Conservation (phyloP, 2,888 invertebrate genomes). For the Orchesella flavescens region DNA sequence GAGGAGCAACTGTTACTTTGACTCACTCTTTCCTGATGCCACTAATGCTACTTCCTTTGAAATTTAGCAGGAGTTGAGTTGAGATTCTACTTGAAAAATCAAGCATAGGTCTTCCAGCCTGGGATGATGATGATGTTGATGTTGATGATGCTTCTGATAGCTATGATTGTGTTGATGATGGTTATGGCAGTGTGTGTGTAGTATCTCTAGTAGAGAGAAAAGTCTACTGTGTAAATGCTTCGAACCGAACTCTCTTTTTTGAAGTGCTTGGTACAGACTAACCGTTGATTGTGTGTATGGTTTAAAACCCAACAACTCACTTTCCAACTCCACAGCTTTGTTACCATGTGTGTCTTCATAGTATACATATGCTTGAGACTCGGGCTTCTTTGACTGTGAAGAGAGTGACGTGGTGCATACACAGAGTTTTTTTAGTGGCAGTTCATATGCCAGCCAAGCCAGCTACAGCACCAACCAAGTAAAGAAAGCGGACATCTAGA, state of each 20-base stretch:
- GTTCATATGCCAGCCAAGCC: constrained; percentile 25
- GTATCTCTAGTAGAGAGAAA: too few species aligned
- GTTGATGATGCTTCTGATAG: constrained; percentile 11
- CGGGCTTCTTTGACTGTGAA: background rate
- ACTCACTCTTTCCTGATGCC: constrained; percentile 13
- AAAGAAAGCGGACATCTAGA: constrained; percentile 27
- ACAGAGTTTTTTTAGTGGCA: constrained; percentile 2
- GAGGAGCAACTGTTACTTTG: constrained; percentile 56
- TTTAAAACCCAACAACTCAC: background rate
- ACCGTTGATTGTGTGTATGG: too few species aligned
- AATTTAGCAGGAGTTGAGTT: background rate
- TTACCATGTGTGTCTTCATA: too few species aligned
- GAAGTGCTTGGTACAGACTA: too few species aligned
- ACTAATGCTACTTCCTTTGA: background rate
- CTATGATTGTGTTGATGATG: constrained; percentile 16
- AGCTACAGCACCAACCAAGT: background rate
- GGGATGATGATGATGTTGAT: constrained; percentile 10
- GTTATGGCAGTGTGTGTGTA: background rate
- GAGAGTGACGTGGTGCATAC: constrained; percentile 2
- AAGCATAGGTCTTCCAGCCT: background rate
- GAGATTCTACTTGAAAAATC: too few species aligned
- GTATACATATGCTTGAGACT: background rate
- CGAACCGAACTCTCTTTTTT: too few species aligned
- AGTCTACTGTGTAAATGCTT: too few species aligned
- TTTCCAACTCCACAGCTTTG: background rate